Evolutionary conservation across 1,140 invertebrate genomes (phyloP).

Genomic region (Rhizoglyphus robini): DNA sequence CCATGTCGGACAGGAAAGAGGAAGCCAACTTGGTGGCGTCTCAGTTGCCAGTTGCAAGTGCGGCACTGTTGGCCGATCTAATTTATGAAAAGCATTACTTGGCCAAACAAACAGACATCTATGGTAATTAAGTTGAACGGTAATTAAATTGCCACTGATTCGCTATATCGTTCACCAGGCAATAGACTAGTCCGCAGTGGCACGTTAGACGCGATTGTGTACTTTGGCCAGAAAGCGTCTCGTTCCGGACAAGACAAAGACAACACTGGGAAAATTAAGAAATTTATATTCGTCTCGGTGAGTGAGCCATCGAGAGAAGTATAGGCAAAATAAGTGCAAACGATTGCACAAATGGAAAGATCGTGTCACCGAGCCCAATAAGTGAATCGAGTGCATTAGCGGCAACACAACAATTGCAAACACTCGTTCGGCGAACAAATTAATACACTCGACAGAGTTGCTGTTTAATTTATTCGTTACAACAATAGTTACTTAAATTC

Average conservation of each 20-base stretch:
- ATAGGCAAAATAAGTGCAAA: background rate
- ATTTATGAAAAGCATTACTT: background rate
- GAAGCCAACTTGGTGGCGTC: background rate
- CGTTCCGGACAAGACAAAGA: too few relatives aligned
- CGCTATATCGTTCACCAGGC: background rate
- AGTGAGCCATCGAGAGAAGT: background rate
- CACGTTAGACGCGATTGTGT: too few relatives aligned
- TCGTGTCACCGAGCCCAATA: conserved; percentile 4
- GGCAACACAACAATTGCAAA: conserved; percentile 9
- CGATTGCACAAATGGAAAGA: conserved; percentile 15
- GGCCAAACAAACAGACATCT: background rate
- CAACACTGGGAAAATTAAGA: conserved; percentile 6
- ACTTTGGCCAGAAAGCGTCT: too few relatives aligned
- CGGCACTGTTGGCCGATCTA: background rate
- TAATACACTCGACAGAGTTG: conserved; percentile 2
- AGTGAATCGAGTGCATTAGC: conserved; percentile 11
- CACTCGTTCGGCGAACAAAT: conserved; percentile 3
- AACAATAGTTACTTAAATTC: conserved; percentile 12
- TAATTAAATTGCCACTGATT: background rate
- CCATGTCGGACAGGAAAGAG: background rate
- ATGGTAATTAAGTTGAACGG: background rate
- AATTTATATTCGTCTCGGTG: conserved; percentile 8
- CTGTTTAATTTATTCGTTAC: conserved; percentile 11
- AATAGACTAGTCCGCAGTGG: too few relatives aligned
- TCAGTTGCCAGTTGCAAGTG: too few relatives aligned